Percentiles rank a stretch among this genome's conserved stretches.
Evolutionary conservation across 2,888 invertebrate species (phyloP).

Genomic region (Gastrophysa polygoni): DNA sequence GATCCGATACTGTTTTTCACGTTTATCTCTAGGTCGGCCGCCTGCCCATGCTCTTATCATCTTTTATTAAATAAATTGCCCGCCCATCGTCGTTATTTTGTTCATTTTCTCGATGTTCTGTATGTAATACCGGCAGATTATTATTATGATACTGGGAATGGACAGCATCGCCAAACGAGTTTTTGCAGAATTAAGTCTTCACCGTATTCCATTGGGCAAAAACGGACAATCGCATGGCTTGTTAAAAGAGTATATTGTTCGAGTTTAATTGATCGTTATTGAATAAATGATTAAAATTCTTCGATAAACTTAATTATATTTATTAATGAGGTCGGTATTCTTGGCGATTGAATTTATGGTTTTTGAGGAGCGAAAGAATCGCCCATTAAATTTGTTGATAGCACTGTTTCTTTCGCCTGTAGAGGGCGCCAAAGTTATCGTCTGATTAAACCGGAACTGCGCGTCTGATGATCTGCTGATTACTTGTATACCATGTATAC

Average conservation of each 20-base stretch:
- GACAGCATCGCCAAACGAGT: conserved; percentile 23
- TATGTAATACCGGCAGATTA: conserved; percentile 23
- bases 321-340: not conserved
- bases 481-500: no score
- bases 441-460: no score
- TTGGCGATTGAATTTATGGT: not conserved
- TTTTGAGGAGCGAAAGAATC: not conserved
- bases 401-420: not conserved
- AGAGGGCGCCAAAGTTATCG: no score
- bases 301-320: conserved; percentile 17
- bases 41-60: not conserved
- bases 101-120: conserved; percentile 22
- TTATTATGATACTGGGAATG: conserved; percentile 26
- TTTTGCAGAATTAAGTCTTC: conserved; percentile 33
- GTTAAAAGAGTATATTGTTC: conserved; percentile 20
- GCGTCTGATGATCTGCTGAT: no score
- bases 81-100: conserved; percentile 19
- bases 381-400: not conserved
- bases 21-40: not conserved
- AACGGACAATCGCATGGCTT: conserved; percentile 9
- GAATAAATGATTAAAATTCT: conserved; percentile 20
- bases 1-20: not conserved
- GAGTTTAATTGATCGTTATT: conserved; percentile 26
- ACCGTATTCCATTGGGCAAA: conserved; percentile 4
- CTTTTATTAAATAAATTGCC: conserved; percentile 22